These are phyloP conservation scores for Molossus alvarezi DNA, from an alignment of 2,797 vertebrate genomes.

Conservation along the genomic window DNA sequence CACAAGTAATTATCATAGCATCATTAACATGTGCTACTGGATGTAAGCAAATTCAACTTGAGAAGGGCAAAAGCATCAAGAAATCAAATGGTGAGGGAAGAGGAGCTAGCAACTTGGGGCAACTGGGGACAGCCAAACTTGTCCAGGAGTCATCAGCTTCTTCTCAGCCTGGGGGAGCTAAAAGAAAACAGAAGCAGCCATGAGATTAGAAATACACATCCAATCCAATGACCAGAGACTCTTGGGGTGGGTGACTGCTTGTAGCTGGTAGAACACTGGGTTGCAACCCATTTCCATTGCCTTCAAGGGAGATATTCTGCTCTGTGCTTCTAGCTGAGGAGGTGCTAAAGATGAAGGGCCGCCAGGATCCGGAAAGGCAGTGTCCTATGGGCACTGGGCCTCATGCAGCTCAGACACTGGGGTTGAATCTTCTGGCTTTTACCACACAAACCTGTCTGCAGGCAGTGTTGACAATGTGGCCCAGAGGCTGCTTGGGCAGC, in stretches of 20 bases:
- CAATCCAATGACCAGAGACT: neutral
- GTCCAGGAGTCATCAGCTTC: slow-evolving; percentile 65
- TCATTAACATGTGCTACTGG: neutral
- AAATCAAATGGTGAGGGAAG: neutral
- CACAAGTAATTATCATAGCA: slow-evolving; percentile 23
- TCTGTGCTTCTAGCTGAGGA: neutral
- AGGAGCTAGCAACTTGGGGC: slow-evolving; percentile 46
- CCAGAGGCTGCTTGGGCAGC: neutral
- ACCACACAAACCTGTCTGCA: neutral
- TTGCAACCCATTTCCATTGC: neutral
- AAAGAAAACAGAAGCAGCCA: slow-evolving; percentile 41
- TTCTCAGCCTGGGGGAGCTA: neutral
- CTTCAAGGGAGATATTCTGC: neutral
- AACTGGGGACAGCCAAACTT: slow-evolving; percentile 19
- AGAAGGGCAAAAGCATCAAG: slow-evolving; percentile 30
- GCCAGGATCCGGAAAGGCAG: neutral
- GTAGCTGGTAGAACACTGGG: neutral
- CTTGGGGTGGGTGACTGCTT: neutral
- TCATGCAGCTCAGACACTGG: neutral
- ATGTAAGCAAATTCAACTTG: slow-evolving; percentile 31
- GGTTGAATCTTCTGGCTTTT: neutral
- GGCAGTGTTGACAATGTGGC: neutral
- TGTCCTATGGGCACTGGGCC: neutral
- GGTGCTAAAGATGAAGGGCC: neutral
- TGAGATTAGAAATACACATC: slow-evolving; percentile 29